These are phyloP conservation scores for Bungarus multicinctus DNA, from an alignment of 2,113 vertebrate genomes.

Conservation along the genomic window DNA sequence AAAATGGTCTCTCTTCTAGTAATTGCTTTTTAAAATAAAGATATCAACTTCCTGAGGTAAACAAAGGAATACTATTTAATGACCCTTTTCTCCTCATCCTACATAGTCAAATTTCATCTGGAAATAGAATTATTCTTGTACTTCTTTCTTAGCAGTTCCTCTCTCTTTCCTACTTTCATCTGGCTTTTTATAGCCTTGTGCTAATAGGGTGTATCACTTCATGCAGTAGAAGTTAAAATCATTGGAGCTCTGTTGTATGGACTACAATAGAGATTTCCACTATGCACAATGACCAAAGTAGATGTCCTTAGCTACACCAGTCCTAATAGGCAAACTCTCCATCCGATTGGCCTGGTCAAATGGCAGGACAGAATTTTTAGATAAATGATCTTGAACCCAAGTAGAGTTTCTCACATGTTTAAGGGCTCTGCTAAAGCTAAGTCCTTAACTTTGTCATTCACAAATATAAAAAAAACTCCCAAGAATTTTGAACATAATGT, in stretches of 20 bases:
- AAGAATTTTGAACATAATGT: neutral
- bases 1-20: neutral
- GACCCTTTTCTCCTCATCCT: neutral
- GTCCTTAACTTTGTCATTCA: neutral
- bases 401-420: neutral
- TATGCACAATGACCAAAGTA: neutral
- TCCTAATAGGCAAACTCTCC: neutral
- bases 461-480: neutral
- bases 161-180: neutral
- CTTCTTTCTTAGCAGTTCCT: neutral
- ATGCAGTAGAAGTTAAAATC: neutral
- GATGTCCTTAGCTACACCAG: neutral
- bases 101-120: neutral
- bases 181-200: neutral
- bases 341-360: neutral
- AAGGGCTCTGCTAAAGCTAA: neutral
- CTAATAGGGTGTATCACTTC: neutral
- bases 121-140: neutral
- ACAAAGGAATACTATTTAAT: neutral
- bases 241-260: neutral
- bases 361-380: neutral
- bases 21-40: neutral
- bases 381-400: neutral
- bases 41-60: neutral
- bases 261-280: neutral